Evolutionary conservation across 2,888 invertebrate species (phyloP), one percentile per base, ranked within the genome.

Genomic region (Tanytarsus gracilentus): DNA sequence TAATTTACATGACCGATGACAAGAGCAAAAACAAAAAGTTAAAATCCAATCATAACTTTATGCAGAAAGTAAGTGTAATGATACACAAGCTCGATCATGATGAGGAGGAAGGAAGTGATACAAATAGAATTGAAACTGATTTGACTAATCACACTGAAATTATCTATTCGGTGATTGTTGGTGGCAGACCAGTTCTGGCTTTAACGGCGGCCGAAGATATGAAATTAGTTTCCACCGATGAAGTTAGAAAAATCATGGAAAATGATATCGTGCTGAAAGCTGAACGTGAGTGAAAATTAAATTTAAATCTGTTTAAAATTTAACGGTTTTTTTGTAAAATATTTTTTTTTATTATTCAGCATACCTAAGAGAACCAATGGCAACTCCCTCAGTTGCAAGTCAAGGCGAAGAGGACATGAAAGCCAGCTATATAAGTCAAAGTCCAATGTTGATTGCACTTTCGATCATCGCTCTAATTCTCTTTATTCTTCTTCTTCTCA

Each of bases 121-220:
- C 81, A 6, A 52, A 52, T 52, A 18, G 30, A 56, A 26, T 61
- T 8, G 55, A 63, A 53, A 55, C 51, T 48, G 40, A 58, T 39
- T 60, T 59, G 48, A 44, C 69, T 30, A 73, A 75, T 68, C 73
- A 73, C 64, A 75, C 75, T 2, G 80, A 84, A 67, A 80, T 91
- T 63, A 80, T 91, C 18, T 91, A 91, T 70, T 85, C 88, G 30
- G 90, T 91, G 7, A 76, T 86, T 63, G 85, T 90, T 1, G 84
- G 84, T 30, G 89, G 88, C 0, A 79, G 85, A 64, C 87, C 90
- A 0, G 86, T 91, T 1, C 80, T 86, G 16, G 90, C 90, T 0
- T 80, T 82, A 2, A 86, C 86, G 2, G 91, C 91, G 0, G 86
- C 89, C 2, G 80, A 83, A 63, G 91, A 90, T 67, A 90, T 91